Conservation (phyloP, 2,797 vertebrate species). For the Meda fulgida region DNA sequence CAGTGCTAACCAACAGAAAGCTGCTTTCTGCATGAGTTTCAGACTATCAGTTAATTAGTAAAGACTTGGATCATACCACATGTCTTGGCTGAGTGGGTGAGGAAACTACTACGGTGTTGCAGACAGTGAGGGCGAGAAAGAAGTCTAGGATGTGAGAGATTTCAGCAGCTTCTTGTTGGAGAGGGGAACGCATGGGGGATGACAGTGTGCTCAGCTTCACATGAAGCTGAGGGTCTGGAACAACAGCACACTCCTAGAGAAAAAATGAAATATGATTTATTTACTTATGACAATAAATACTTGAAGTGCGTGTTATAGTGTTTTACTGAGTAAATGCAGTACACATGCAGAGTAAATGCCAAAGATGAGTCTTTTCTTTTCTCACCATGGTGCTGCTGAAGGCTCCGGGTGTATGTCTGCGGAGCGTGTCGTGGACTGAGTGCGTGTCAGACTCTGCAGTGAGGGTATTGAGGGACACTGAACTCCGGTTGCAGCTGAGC, state of each 20-base stretch:
- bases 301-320: neutral
- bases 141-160: conserved; percentile 86
- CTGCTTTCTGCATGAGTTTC: neutral
- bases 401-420: conserved; percentile 70
- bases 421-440: conserved; percentile 57
- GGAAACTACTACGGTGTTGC: conserved; percentile 97
- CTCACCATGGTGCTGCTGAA: conserved; percentile 92
- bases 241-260: conserved; percentile 87
- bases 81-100: conserved; percentile 79
- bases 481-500: conserved; percentile 74
- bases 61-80: conserved; percentile 72
- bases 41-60: neutral
- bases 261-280: neutral
- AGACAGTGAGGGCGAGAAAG: conserved; percentile 91
- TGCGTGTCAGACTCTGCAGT: conserved; percentile 66
- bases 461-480: conserved; percentile 73
- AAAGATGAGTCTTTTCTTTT: conserved; percentile 9
- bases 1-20: neutral
- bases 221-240: conserved; percentile 85
- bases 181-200: conserved; percentile 56
- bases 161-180: conserved; percentile 70
- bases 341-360: neutral
- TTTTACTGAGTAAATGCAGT: neutral
- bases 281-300: neutral
- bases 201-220: conserved; percentile 81